Percentiles rank a stretch among this genome's conserved stretches.
phyloP scores from a whole-genome alignment of 2,888 invertebrate genomes.

The Ormyrus thymus region DNA sequence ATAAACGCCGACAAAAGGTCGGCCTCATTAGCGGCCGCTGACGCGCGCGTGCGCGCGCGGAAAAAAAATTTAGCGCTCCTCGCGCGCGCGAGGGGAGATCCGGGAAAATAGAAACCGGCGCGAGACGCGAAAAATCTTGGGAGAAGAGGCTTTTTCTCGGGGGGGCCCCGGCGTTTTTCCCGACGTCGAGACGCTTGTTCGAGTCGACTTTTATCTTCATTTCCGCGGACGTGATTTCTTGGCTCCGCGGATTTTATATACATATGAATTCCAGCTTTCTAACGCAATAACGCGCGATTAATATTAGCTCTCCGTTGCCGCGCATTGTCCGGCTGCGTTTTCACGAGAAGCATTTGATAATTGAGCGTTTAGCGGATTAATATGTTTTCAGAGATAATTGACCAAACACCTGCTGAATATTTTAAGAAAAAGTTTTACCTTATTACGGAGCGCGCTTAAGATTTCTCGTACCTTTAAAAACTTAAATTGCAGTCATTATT shows the following conservation, averaged over 20 bases:
- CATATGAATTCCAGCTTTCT: no score
- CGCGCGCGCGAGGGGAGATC: background rate
- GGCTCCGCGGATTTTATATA: background rate
- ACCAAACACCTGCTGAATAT: no score
- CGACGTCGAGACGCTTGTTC: no score
- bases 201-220: no score
- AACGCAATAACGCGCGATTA: background rate
- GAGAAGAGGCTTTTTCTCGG: constrained; percentile 6
- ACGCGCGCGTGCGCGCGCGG: background rate
- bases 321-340: background rate
- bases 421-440: no score
- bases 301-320: background rate
- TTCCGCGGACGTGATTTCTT: background rate
- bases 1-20: constrained; percentile 28
- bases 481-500: no score
- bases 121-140: constrained; percentile 21
- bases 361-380: no score
- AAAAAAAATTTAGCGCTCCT: background rate
- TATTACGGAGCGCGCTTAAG: no score
- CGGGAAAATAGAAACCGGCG: constrained; percentile 28
- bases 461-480: no score
- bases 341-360: no score
- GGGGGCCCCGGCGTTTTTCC: background rate
- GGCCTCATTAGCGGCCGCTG: constrained; percentile 5
- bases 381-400: no score